Percentiles rank a stretch among this genome's conserved stretches.
phyloP scores from a whole-genome alignment of 2,888 invertebrate genomes.

The Clistopyga incitator region DNA sequence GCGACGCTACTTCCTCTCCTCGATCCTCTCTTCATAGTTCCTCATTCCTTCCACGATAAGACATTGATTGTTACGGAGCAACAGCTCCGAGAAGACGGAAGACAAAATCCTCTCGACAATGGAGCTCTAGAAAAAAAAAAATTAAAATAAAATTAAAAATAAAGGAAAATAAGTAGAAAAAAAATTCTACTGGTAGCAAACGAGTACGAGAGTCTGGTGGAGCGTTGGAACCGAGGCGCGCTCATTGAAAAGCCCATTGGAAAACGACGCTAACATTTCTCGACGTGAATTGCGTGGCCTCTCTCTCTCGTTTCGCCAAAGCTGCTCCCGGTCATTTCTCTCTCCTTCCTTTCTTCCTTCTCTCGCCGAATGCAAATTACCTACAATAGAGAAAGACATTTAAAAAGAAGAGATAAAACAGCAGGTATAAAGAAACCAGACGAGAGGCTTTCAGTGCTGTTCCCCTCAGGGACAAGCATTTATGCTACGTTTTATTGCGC shows the following conservation, averaged over 20 bases:
- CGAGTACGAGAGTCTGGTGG: slow-evolving; percentile 18
- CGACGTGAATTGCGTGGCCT: slow-evolving; percentile 42
- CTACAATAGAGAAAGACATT: slow-evolving; percentile 41
- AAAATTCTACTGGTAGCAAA: slow-evolving; percentile 29
- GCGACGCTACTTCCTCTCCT: not conserved
- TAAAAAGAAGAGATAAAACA: slow-evolving; percentile 22
- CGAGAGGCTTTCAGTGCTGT: not conserved
- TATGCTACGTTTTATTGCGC: slow-evolving; percentile 3
- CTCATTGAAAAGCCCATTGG: slow-evolving; percentile 42
- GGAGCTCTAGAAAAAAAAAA: slow-evolving; percentile 1
- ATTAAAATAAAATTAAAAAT: not conserved
- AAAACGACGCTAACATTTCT: slow-evolving; percentile 41
- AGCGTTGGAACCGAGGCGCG: not conserved
- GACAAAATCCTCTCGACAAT: slow-evolving; percentile 1
- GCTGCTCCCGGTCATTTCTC: slow-evolving; percentile 52
- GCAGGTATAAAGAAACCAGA: slow-evolving; percentile 7
- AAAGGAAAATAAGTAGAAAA: not conserved
- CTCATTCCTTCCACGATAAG: not conserved
- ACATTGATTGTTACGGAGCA: slow-evolving; percentile 28
- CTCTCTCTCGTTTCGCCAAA: slow-evolving; percentile 41
- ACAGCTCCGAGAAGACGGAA: not conserved
- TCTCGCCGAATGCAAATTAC: slow-evolving; percentile 58
- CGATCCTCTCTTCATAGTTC: slow-evolving; percentile 12
- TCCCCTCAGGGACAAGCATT: slow-evolving; percentile 36
- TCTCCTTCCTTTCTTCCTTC: slow-evolving; percentile 16